Evolutionary conservation across 2,888 invertebrate genomes (phyloP).

Genomic region (Phortica okadai): DNA sequence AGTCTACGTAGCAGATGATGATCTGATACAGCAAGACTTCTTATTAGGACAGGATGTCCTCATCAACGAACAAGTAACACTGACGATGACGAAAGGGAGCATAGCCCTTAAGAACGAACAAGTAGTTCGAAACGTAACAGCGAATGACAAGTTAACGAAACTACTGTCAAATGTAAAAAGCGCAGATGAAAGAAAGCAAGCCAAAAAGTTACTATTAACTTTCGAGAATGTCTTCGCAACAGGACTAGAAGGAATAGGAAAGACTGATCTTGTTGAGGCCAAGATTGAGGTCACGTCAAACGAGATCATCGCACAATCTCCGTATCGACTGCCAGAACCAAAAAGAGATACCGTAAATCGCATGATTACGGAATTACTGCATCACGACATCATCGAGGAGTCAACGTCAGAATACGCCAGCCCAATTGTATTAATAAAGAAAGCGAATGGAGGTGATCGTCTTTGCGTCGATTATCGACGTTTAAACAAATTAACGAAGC

Average conservation of each 20-base stretch:
- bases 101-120: conserved; percentile 20
- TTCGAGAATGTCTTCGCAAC: conserved; percentile 41
- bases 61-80: no score
- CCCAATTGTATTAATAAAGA: conserved; percentile 12
- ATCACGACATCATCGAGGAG: conserved; percentile 1
- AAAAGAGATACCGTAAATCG: background rate
- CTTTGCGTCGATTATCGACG: conserved; percentile 35
- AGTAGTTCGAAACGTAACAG: conserved; percentile 8
- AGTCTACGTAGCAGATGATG: no score
- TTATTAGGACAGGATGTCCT: no score
- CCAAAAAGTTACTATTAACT: no score
- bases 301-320: background rate
- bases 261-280: conserved; percentile 10
- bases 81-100: conserved; percentile 5
- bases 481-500: conserved; percentile 26
- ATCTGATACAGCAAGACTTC: no score
- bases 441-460: conserved; percentile 38
- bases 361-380: conserved; percentile 2
- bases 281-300: background rate
- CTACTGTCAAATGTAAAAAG: conserved; percentile 21
- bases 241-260: conserved; percentile 35
- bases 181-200: no score
- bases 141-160: conserved; percentile 3
- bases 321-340: background rate
- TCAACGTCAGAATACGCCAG: no score